phyloP scores from a whole-genome alignment of 2,113 vertebrate species.

The Paramisgurnus dabryanus region DNA sequence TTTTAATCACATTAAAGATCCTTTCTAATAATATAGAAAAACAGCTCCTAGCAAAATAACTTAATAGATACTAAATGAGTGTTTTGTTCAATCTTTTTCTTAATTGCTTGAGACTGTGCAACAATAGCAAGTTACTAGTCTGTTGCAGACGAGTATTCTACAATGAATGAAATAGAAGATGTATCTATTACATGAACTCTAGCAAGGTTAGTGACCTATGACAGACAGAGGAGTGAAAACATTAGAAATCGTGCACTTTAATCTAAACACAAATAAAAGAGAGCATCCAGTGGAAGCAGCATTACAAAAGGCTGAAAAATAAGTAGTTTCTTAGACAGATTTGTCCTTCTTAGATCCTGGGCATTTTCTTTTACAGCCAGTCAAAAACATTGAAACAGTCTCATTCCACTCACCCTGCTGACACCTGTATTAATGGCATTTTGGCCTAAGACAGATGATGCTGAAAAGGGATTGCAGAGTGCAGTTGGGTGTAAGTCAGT shows the following conservation, averaged over 20 bases:
- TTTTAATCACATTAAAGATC: conserved; percentile 74
- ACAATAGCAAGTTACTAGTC: conserved; percentile 91
- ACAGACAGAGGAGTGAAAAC: conserved; percentile 83
- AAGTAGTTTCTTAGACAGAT: conserved; percentile 78
- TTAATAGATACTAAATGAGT: conserved; percentile 85
- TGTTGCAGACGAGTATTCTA: conserved; percentile 81
- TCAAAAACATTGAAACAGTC: conserved; percentile 69
- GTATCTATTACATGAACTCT: conserved; percentile 94
- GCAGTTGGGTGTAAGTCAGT: conserved; percentile 81
- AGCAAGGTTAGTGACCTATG: conserved; percentile 89
- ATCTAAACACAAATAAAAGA: conserved; percentile 95
- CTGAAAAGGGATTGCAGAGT: conserved; percentile 83
- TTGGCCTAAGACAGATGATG: conserved; percentile 83
- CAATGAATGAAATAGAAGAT: conserved; percentile 77
- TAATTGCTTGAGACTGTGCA: conserved; percentile 91
- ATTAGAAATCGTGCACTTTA: conserved; percentile 98
- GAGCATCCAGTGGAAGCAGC: conserved; percentile 60
- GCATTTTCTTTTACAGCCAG: conserved; percentile 79
- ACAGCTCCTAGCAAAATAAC: conserved; percentile 71
- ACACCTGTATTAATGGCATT: conserved; percentile 95
- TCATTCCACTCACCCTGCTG: conserved; percentile 84
- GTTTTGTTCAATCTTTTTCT: conserved; percentile 82
- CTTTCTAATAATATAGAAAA: conserved; percentile 74
- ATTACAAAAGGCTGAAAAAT: conserved; percentile 84
- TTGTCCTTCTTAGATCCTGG: conserved; percentile 71